Conservation (phyloP, 2,113 vertebrate species). For the Austrofundulus limnaeus region DNA sequence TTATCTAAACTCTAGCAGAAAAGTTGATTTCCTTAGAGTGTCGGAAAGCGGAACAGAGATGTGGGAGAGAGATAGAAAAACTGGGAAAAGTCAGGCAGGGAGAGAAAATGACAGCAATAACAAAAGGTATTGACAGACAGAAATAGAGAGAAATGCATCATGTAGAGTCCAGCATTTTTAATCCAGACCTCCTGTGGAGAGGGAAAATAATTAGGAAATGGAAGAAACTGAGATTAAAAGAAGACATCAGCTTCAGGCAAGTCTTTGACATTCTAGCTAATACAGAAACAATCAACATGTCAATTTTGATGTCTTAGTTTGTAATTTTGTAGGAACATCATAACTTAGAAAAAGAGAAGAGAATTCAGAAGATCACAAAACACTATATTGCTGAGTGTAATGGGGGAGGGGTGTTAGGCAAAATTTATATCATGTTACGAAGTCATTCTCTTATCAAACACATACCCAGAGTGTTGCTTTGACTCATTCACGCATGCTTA, state of each 20-base stretch:
- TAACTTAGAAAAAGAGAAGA: neutral
- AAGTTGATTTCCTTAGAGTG: slow-evolving; percentile 68
- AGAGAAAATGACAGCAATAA: slow-evolving; percentile 37
- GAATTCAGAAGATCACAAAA: slow-evolving; percentile 12
- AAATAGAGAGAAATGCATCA: slow-evolving; percentile 41
- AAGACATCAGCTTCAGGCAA: slow-evolving; percentile 4
- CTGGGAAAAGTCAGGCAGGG: slow-evolving; percentile 20
- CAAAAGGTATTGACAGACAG: slow-evolving; percentile 41
- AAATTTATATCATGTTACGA: no score
- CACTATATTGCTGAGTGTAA: slow-evolving; percentile 18
- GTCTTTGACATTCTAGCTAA: slow-evolving; percentile 32
- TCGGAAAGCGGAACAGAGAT: slow-evolving; percentile 23
- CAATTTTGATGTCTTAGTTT: slow-evolving; percentile 24
- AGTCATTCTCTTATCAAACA: no score
- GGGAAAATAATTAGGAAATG: slow-evolving; percentile 52
- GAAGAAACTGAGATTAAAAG: slow-evolving; percentile 36
- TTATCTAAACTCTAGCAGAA: slow-evolving; percentile 60
- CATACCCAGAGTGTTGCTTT: no score
- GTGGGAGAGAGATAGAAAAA: slow-evolving; percentile 29
- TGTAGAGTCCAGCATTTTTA: slow-evolving; percentile 27
- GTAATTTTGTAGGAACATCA: slow-evolving; percentile 12
- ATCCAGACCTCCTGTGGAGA: slow-evolving; percentile 46
- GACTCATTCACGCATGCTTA: no score
- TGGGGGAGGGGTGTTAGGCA: no score
- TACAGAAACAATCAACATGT: slow-evolving; percentile 37